phyloP scores from a whole-genome alignment of 2,113 vertebrate genomes.

The Raja brachyura region DNA sequence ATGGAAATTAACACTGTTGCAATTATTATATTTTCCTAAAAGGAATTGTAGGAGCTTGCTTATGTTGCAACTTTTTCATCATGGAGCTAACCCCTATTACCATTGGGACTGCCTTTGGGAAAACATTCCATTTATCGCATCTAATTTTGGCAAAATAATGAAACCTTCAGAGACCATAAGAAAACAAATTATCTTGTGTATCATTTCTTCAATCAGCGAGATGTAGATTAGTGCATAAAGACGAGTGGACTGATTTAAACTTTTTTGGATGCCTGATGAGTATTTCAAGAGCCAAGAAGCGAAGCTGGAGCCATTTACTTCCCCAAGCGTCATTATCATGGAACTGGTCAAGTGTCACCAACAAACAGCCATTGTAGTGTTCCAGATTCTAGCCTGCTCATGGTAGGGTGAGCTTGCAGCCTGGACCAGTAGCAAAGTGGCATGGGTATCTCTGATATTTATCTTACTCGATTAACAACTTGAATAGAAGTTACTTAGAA shows the following conservation, averaged over 20 bases:
- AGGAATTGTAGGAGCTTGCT: not conserved
- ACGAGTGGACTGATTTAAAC: not conserved
- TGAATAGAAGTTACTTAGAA: not conserved
- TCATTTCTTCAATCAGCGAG: not conserved
- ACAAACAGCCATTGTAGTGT: not conserved
- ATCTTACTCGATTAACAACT: not conserved
- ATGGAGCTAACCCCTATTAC: not conserved
- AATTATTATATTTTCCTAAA: not conserved
- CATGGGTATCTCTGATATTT: not conserved
- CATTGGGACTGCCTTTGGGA: not conserved
- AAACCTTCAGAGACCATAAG: not conserved
- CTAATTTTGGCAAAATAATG: not conserved
- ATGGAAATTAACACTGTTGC: not conserved
- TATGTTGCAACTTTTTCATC: not conserved
- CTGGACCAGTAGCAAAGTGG: not conserved
- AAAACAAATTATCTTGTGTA: not conserved
- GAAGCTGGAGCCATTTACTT: not conserved
- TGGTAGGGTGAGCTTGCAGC: not conserved
- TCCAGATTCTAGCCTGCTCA: not conserved
- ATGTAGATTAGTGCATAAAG: not conserved
- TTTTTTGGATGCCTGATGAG: not conserved
- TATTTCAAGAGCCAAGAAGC: not conserved
- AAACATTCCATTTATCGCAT: not conserved
- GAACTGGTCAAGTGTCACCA: not conserved
- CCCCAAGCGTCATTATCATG: not conserved